Percentiles rank a stretch among this genome's conserved stretches.
These are phyloP conservation scores for Epinephelus lanceolatus DNA, from an alignment of 2,113 vertebrate species.

Conservation along the genomic window DNA sequence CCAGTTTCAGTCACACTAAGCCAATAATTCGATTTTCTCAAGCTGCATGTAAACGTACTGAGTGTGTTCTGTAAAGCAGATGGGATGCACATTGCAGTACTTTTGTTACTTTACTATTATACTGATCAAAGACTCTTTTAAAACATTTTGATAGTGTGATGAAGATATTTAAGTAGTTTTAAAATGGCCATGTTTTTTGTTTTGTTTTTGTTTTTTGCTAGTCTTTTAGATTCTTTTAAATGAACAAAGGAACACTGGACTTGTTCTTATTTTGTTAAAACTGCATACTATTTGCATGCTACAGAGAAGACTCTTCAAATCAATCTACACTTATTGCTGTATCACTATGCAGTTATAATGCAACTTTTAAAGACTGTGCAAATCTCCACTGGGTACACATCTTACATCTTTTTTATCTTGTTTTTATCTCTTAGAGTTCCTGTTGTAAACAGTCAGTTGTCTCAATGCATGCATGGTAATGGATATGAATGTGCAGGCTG, in stretches of 20 bases:
- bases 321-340: background rate
- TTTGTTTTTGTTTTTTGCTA: too few relatives aligned
- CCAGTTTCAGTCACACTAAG: too few relatives aligned
- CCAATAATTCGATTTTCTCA: too few relatives aligned
- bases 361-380: background rate
- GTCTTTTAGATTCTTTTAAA: background rate
- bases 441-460: background rate
- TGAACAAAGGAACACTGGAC: background rate
- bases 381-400: background rate
- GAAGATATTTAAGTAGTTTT: background rate
- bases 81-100: slow-evolving; percentile 29
- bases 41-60: too few relatives aligned
- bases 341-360: too few relatives aligned
- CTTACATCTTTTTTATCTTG: background rate
- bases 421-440: background rate
- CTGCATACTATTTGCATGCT: background rate
- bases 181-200: background rate
- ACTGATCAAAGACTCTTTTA: slow-evolving; percentile 43
- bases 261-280: background rate
- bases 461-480: background rate
- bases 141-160: slow-evolving; percentile 9
- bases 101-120: background rate
- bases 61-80: slow-evolving; percentile 23
- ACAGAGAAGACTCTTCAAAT: background rate
- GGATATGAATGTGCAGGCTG: background rate